Evolutionary conservation across 1,140 invertebrate species (phyloP).

Genomic region (Ephestia elutella): DNA sequence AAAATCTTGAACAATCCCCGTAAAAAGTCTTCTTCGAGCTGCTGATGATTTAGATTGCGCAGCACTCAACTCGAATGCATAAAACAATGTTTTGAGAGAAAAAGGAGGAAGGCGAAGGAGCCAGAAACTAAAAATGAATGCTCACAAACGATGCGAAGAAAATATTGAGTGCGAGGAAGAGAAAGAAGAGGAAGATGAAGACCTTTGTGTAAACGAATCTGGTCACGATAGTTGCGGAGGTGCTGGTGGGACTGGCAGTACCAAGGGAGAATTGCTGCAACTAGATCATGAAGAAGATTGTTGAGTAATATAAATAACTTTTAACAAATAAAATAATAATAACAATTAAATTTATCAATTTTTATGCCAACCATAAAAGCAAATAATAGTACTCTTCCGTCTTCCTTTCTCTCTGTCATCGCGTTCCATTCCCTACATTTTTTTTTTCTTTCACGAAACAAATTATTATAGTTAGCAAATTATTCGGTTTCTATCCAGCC

Average conservation of each 20-base stretch:
- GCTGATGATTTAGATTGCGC: conserved; percentile 1
- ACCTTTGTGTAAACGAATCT: conserved; percentile 21
- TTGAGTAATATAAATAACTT: too few species aligned
- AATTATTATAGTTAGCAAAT: too few species aligned
- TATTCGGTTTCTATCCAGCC: too few species aligned
- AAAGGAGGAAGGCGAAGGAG: neutral
- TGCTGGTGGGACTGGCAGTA: neutral
- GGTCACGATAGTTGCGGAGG: conserved; percentile 9
- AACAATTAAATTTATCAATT: too few species aligned
- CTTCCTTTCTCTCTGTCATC: too few species aligned
- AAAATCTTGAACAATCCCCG: neutral
- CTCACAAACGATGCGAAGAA: conserved; percentile 23
- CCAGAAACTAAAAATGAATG: conserved; percentile 25
- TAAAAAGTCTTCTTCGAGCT: neutral
- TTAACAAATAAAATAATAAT: too few species aligned
- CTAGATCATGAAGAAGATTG: too few species aligned
- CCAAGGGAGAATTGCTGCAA: neutral
- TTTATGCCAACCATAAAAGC: too few species aligned
- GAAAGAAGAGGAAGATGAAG: conserved; percentile 7
- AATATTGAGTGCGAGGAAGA: neutral
- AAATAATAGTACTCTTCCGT: too few species aligned
- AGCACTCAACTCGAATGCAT: neutral
- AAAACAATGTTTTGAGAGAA: neutral
- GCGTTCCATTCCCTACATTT: too few species aligned
- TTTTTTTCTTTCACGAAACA: too few species aligned